Conservation (phyloP, 2,797 vertebrate genomes). For the Nannoperca australis region DNA sequence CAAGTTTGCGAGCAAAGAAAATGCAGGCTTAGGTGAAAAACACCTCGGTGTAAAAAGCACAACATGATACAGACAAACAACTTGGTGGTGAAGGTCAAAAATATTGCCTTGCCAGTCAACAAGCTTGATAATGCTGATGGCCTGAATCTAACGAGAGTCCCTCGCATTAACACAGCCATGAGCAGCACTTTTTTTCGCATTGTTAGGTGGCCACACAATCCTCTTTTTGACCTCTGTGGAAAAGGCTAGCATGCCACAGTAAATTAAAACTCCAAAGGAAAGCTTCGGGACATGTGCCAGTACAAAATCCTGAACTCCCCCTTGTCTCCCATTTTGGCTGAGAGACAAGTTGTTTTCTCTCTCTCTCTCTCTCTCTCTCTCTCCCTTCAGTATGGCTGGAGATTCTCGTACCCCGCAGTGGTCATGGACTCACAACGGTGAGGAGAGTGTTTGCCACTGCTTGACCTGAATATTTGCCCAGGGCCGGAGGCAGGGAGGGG, state of each 20-base stretch:
- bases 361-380: no score
- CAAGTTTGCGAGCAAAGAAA: slow-evolving; percentile 60
- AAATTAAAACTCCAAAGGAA: slow-evolving; percentile 66
- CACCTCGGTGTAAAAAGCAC: slow-evolving; percentile 69
- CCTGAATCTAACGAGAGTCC: slow-evolving; percentile 65
- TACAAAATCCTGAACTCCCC: slow-evolving; percentile 54
- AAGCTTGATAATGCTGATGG: slow-evolving; percentile 76
- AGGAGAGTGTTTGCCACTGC: slow-evolving; percentile 62
- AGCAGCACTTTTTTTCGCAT: slow-evolving; percentile 54
- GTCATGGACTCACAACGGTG: slow-evolving; percentile 41
- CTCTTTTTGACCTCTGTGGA: slow-evolving; percentile 70
- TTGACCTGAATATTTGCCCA: slow-evolving; percentile 77
- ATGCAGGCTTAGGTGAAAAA: slow-evolving; percentile 65
- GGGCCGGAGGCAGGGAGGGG: slow-evolving; percentile 57
- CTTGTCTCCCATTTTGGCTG: slow-evolving; percentile 58
- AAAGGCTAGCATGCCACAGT: slow-evolving; percentile 72
- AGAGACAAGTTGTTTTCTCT: slow-evolving; percentile 11
- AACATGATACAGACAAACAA: slow-evolving; percentile 76
- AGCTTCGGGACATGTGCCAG: slow-evolving; percentile 59
- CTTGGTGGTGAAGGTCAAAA: slow-evolving; percentile 74
- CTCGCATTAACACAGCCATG: slow-evolving; percentile 54
- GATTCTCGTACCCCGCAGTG: slow-evolving; percentile 43
- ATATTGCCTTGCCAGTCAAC: slow-evolving; percentile 80
- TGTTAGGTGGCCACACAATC: slow-evolving; percentile 59
- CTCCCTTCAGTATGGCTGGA: slow-evolving; percentile 35